A percentile compares a stretch with the other conserved stretches of the same genome.
Conservation (phyloP, 2,797 vertebrate species). For the Silurus lanzhouensis region DNA sequence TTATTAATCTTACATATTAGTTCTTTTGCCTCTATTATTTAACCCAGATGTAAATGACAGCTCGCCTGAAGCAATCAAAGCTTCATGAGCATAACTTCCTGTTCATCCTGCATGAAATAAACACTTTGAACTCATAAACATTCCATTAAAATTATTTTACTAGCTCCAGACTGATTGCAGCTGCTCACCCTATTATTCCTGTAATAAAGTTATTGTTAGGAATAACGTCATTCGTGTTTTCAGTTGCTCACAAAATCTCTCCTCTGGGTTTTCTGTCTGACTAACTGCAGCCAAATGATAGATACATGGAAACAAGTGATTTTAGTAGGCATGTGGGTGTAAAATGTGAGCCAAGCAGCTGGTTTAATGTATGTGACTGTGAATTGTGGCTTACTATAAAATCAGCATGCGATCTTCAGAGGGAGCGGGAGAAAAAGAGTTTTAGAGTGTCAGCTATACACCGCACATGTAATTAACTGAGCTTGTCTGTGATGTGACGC, state of each 20-base stretch:
- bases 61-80: not conserved
- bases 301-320: not conserved
- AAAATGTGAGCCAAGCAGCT: not conserved
- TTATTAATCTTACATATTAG: not conserved
- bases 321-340: constrained; percentile 9
- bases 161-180: constrained; percentile 17
- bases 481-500: constrained; percentile 1
- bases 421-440: no score
- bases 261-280: constrained; percentile 28
- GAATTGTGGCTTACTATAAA: constrained; percentile 27
- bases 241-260: constrained; percentile 14
- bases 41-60: not conserved
- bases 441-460: not conserved
- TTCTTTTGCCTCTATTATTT: not conserved
- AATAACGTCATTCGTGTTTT: constrained; percentile 22
- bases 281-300: constrained; percentile 19
- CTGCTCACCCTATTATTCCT: constrained; percentile 18
- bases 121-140: not conserved
- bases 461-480: not conserved
- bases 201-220: constrained; percentile 36
- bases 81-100: constrained; percentile 5
- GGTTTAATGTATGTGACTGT: constrained; percentile 19
- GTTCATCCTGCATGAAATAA: not conserved
- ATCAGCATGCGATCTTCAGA: constrained; percentile 11
- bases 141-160: constrained; percentile 26